Evolutionary conservation across 2,113 vertebrate species (phyloP).

Genomic region (Tiliqua scincoides): DNA sequence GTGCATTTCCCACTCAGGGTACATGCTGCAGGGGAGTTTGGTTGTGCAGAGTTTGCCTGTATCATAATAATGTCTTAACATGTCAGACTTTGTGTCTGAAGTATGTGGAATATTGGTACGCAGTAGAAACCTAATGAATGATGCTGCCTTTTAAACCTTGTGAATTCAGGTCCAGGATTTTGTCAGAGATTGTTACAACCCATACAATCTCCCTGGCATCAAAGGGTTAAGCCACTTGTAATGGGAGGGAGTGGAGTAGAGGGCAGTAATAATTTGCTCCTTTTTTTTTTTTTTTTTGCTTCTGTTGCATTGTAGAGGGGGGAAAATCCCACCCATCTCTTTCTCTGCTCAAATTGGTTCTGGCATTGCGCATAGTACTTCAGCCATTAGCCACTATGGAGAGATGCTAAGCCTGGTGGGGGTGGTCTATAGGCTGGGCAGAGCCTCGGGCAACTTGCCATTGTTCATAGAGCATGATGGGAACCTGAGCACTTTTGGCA

Average conservation of each 20-base stretch:
- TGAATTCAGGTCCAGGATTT: background rate
- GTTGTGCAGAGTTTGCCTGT: background rate
- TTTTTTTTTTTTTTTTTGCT: background rate
- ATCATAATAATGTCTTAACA: background rate
- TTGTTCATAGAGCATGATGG: slow-evolving; percentile 3
- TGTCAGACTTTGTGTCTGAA: background rate
- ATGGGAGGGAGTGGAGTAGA: background rate
- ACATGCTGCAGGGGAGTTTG: background rate
- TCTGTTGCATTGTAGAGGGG: slow-evolving; percentile 1
- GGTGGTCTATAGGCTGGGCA: slow-evolving; percentile 15
- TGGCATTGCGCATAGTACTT: background rate
- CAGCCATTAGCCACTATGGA: slow-evolving; percentile 16
- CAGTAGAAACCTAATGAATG: background rate
- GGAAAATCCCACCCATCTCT: background rate
- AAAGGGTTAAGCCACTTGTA: background rate
- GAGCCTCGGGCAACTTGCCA: slow-evolving; percentile 16
- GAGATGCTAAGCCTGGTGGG: background rate
- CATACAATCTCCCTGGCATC: background rate
- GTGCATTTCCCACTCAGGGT: background rate
- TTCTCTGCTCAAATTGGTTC: slow-evolving; percentile 15
- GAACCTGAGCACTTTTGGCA: slow-evolving; percentile 11
- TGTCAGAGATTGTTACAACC: background rate
- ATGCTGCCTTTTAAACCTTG: background rate
- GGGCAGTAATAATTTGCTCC: background rate
- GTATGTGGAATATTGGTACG: background rate